Conservation (phyloP, 2,888 invertebrate genomes). For the Malthinus flaveolus region DNA sequence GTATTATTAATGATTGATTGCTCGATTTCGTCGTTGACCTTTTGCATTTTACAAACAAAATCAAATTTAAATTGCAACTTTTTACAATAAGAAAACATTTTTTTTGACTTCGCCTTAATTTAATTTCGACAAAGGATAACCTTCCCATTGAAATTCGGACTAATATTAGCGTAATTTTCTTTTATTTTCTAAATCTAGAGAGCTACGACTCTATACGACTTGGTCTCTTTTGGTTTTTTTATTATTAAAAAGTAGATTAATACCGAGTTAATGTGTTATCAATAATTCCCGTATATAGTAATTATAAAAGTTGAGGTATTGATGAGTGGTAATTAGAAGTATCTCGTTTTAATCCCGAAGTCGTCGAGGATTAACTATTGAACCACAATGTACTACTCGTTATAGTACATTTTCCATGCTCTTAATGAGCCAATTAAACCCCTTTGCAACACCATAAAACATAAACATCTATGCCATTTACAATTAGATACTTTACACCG, state of each 20-base stretch:
- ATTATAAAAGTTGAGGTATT: conserved; percentile 20
- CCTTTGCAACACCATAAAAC: conserved; percentile 26
- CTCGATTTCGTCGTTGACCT: background rate
- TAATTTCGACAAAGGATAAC: background rate
- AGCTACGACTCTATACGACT: too few relatives aligned
- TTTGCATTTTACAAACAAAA: background rate
- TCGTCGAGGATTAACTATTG: conserved; percentile 22
- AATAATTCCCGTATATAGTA: background rate
- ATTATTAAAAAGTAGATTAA: background rate
- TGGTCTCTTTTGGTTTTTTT: too few relatives aligned
- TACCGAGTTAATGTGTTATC: conserved; percentile 11
- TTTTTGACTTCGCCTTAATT: background rate
- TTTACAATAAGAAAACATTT: background rate
- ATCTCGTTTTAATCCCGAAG: conserved; percentile 25
- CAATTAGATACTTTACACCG: conserved; percentile 29
- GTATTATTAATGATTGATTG: conserved; percentile 1
- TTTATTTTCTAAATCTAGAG: too few relatives aligned
- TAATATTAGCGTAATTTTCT: too few relatives aligned
- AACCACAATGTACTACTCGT: conserved; percentile 24
- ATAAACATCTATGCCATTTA: conserved; percentile 24
- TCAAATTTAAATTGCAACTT: background rate
- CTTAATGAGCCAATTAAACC: conserved; percentile 33
- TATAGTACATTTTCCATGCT: conserved; percentile 29
- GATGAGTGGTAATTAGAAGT: conserved; percentile 18
- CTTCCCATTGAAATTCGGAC: too few relatives aligned